These are phyloP conservation scores for Acromyrmex charruanus DNA, from an alignment of 1,140 invertebrate genomes.

Conservation along the genomic window DNA sequence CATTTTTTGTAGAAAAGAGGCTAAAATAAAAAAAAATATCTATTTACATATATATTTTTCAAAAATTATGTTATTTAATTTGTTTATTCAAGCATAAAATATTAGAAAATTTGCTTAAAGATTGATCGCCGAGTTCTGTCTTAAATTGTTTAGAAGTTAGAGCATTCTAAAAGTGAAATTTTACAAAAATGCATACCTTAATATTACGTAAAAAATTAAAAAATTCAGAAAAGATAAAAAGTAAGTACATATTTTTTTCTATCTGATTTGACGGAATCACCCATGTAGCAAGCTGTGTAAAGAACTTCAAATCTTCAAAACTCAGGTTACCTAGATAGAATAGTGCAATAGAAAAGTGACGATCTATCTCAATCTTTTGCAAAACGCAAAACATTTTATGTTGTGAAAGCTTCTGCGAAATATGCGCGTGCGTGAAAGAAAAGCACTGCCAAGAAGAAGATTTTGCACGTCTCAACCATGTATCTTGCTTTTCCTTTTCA, in stretches of 20 bases:
- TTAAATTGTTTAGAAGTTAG: too few species aligned
- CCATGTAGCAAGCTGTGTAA: neutral
- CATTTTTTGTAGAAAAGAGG: too few species aligned
- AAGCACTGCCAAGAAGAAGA: slow-evolving; percentile 3
- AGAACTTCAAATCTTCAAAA: neutral
- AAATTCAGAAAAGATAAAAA: too few species aligned
- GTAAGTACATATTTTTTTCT: too few species aligned
- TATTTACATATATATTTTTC: neutral
- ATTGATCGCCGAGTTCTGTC: too few species aligned
- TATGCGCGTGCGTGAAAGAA: neutral
- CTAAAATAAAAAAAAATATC: neutral
- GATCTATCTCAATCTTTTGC: neutral
- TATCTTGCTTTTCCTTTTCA: slow-evolving; percentile 38
- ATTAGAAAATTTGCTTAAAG: too few species aligned
- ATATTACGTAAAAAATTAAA: too few species aligned
- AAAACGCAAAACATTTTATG: slow-evolving; percentile 20
- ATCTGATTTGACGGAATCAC: too few species aligned
- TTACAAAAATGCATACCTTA: too few species aligned
- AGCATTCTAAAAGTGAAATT: too few species aligned
- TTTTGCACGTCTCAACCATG: slow-evolving; percentile 17
- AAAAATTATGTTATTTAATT: too few species aligned
- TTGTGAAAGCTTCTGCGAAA: neutral
- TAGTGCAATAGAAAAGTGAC: neutral
- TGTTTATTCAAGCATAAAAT: too few species aligned
- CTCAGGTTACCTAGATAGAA: neutral